These are phyloP conservation scores for Holothuria glaberrima DNA, from an alignment of 35 echinoderm and acorn worm genomes.

Conservation along the genomic window DNA sequence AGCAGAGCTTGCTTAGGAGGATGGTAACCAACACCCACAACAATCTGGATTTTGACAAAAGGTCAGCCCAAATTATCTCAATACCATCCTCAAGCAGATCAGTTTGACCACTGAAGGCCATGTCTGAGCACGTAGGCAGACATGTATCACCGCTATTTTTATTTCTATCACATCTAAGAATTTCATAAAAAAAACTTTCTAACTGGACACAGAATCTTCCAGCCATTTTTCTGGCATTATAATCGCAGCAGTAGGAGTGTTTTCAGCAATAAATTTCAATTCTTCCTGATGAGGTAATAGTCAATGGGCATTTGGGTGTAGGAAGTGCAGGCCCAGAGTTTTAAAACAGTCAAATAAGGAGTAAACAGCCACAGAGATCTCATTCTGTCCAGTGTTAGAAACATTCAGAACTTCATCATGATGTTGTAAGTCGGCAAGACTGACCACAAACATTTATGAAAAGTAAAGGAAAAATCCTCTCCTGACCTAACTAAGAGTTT, in stretches of 20 bases:
- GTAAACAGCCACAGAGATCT: too few species aligned
- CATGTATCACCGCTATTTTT: not conserved
- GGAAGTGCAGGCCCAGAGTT: constrained; percentile 40
- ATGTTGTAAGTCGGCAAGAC: not conserved
- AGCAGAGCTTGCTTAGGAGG: too few species aligned
- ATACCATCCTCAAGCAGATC: too few species aligned
- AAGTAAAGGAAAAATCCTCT: not conserved
- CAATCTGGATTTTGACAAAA: too few species aligned
- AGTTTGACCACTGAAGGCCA: constrained; percentile 6
- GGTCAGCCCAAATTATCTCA: too few species aligned
- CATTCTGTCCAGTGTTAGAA: not conserved
- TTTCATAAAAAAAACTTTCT: not conserved
- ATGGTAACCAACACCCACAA: too few species aligned
- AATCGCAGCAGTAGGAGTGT: constrained; percentile 9
- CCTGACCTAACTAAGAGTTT: not conserved
- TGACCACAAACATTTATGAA: too few species aligned
- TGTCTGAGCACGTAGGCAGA: not conserved
- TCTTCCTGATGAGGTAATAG: constrained; percentile 36
- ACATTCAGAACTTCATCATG: not conserved
- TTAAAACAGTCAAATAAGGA: too few species aligned
- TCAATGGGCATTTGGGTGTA: constrained; percentile 35
- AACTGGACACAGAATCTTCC: not conserved
- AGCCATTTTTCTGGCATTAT: constrained; percentile 24
- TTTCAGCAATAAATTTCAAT: not conserved
- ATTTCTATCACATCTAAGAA: constrained; percentile 16